Conservation (phyloP, 2,888 invertebrate genomes). For the Athetis lepigone region DNA sequence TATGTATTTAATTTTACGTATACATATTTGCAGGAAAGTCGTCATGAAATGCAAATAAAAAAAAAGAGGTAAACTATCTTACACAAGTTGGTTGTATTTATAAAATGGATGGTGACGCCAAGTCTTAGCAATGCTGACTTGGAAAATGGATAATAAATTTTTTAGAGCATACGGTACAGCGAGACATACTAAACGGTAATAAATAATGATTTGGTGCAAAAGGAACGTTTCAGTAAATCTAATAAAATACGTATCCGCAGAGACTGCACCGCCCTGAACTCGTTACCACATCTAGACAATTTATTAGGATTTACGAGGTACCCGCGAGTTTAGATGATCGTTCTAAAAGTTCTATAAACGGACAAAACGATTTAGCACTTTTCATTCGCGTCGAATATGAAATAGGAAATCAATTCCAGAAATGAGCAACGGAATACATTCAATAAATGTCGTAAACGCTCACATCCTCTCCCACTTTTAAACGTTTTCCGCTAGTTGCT, state of each 20-base stretch:
- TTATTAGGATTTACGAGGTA: constrained; percentile 78
- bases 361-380: constrained; percentile 58
- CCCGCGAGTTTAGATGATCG: constrained; percentile 68
- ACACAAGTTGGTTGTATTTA: constrained; percentile 23
- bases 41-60: constrained; percentile 17
- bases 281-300: constrained; percentile 80
- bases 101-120: constrained; percentile 24
- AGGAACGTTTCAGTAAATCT: constrained; percentile 74
- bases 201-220: constrained; percentile 75
- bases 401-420: constrained; percentile 52
- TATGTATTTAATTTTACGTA: not conserved
- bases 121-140: too few species aligned
- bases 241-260: constrained; percentile 78
- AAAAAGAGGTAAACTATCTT: constrained; percentile 22
- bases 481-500: constrained; percentile 49
- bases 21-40: not conserved
- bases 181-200: constrained; percentile 64
- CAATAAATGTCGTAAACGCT: constrained; percentile 57
- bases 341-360: constrained; percentile 66
- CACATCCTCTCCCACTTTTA: constrained; percentile 48
- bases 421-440: constrained; percentile 51
- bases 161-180: constrained; percentile 36
- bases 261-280: constrained; percentile 72
- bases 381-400: constrained; percentile 56
- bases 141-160: constrained; percentile 30